Conservation (phyloP, 2,888 invertebrate species). For the Dexiosoma caninum region DNA sequence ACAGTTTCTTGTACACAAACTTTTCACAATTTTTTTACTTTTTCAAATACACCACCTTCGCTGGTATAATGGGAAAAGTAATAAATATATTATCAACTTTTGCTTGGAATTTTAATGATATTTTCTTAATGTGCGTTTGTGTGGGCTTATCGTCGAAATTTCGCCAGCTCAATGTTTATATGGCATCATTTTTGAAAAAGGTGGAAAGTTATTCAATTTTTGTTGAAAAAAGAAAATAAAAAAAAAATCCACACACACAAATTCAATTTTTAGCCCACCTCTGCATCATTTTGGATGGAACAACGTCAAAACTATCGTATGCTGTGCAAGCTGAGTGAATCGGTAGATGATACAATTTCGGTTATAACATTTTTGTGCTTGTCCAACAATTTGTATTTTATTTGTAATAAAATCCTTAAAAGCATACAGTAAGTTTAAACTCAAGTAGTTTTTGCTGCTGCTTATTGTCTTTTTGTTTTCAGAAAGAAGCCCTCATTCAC, state of each 20-base stretch:
- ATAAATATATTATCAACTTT: slow-evolving; percentile 82
- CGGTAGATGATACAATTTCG: slow-evolving; percentile 79
- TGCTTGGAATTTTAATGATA: slow-evolving; percentile 86
- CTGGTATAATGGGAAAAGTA: slow-evolving; percentile 72
- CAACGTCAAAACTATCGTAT: slow-evolving; percentile 79
- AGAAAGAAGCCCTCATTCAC: slow-evolving; percentile 75
- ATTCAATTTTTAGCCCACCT: slow-evolving; percentile 69
- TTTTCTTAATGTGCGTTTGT: slow-evolving; percentile 85
- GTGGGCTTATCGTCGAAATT: slow-evolving; percentile 83
- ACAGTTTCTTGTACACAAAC: slow-evolving; percentile 70
- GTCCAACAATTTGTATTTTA: slow-evolving; percentile 81
- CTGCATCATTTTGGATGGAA: slow-evolving; percentile 78
- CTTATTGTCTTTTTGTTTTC: background rate
- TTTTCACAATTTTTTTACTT: slow-evolving; percentile 70
- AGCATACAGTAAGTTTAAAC: slow-evolving; percentile 77
- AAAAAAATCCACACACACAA: background rate
- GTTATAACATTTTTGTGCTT: slow-evolving; percentile 79
- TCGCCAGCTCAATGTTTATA: slow-evolving; percentile 80
- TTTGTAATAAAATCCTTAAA: slow-evolving; percentile 80
- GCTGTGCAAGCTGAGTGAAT: slow-evolving; percentile 78
- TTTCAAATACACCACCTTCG: slow-evolving; percentile 67
- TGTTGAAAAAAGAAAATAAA: slow-evolving; percentile 76
- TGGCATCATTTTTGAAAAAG: slow-evolving; percentile 78
- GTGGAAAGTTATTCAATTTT: slow-evolving; percentile 74
- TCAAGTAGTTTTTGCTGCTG: background rate